These are phyloP conservation scores for Aleiodes alternator DNA, from an alignment of 2,888 invertebrate species.

Conservation along the genomic window DNA sequence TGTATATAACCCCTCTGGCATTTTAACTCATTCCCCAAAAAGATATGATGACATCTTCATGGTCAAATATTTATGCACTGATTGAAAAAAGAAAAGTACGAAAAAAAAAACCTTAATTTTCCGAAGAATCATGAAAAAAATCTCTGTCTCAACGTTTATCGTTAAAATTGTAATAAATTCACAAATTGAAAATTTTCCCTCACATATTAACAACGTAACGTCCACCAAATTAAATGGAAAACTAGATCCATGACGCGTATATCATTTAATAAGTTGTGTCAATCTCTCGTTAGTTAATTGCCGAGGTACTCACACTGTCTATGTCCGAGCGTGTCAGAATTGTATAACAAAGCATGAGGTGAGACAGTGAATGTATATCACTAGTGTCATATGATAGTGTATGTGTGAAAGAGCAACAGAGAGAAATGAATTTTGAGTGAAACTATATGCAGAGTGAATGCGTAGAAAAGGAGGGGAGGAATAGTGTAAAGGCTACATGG, in stretches of 20 bases:
- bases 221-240: slow-evolving; percentile 22
- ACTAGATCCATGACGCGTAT: slow-evolving; percentile 64
- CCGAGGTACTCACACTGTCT: slow-evolving; percentile 52
- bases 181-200: slow-evolving; percentile 1
- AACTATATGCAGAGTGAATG: slow-evolving; percentile 7
- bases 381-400: slow-evolving; percentile 4
- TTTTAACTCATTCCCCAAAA: slow-evolving; percentile 46
- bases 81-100: not conserved
- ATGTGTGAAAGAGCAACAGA: slow-evolving; percentile 10
- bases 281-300: slow-evolving; percentile 75
- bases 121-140: no score
- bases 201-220: slow-evolving; percentile 1
- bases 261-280: slow-evolving; percentile 74
- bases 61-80: slow-evolving; percentile 17
- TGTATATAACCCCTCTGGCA: slow-evolving; percentile 46
- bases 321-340: slow-evolving; percentile 39
- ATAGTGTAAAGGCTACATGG: slow-evolving; percentile 1
- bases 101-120: not conserved
- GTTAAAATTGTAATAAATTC: not conserved
- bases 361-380: slow-evolving; percentile 14
- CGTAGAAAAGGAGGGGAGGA: not conserved
- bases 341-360: slow-evolving; percentile 44
- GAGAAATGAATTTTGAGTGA: slow-evolving; percentile 14
- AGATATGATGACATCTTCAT: slow-evolving; percentile 22
- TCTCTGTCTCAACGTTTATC: no score